Conservation (phyloP, 1,140 invertebrate species). For the Hyphantria cunea region DNA sequence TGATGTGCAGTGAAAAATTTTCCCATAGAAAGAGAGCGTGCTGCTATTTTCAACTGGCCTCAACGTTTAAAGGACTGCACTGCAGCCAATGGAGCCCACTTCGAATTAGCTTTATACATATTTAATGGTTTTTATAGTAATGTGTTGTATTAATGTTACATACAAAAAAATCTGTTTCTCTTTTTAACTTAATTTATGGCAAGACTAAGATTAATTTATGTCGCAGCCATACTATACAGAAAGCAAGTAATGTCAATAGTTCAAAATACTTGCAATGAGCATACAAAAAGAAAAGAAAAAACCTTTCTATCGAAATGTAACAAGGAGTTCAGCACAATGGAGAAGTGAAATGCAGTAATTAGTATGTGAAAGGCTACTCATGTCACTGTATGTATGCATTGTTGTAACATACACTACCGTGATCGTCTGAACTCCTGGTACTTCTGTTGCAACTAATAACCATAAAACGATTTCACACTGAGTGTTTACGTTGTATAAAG, state of each 20-base stretch:
- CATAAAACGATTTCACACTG: not conserved
- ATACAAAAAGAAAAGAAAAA: constrained; percentile 13
- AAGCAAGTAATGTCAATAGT: constrained; percentile 12
- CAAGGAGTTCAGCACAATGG: constrained; percentile 30
- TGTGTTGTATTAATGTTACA: no score
- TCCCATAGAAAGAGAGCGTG: no score
- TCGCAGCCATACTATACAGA: constrained; percentile 1
- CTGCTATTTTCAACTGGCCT: no score
- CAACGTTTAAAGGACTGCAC: no score
- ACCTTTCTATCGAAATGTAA: constrained; percentile 22
- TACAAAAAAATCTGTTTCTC: no score
- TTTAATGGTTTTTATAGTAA: no score
- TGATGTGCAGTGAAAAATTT: no score
- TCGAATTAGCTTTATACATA: no score
- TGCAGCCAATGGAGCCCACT: no score
- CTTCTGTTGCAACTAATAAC: not conserved
- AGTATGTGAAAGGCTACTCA: constrained; percentile 22
- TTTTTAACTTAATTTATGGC: no score
- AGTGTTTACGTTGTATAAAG: not conserved
- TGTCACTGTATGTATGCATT: constrained; percentile 19
- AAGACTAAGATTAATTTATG: no score
- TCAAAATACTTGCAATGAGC: constrained; percentile 10
- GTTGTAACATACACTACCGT: constrained; percentile 14
- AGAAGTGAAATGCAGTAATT: constrained; percentile 10
- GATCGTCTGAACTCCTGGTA: constrained; percentile 21